These are phyloP conservation scores for Lysandra bellargus DNA, from an alignment of 2,888 invertebrate genomes.

Conservation along the genomic window DNA sequence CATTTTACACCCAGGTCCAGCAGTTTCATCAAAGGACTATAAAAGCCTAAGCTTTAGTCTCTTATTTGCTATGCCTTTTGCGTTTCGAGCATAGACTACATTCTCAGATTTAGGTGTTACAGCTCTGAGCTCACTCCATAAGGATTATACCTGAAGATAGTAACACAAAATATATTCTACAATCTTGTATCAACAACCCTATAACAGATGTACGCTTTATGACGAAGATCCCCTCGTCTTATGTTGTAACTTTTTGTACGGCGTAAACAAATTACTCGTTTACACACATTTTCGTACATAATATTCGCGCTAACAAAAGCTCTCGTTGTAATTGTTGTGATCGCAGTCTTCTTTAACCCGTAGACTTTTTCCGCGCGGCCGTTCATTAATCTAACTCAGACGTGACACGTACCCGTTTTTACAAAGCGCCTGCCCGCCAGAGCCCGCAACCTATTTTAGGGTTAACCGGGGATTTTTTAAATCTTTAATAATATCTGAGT, in stretches of 20 bases:
- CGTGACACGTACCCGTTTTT: constrained; percentile 33
- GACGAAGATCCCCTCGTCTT: not conserved
- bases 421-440: constrained; percentile 30
- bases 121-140: not conserved
- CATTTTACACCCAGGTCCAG: no score
- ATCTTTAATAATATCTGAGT: constrained; percentile 7
- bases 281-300: constrained; percentile 1
- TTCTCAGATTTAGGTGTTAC: not conserved
- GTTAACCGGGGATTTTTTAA: constrained; percentile 25
- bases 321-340: constrained; percentile 32
- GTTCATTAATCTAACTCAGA: constrained; percentile 34
- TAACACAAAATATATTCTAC: not conserved
- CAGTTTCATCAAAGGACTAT: not conserved
- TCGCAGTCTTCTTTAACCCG: constrained; percentile 32
- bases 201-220: not conserved
- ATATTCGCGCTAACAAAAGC: constrained; percentile 28
- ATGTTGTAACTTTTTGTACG: constrained; percentile 8
- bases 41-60: not conserved
- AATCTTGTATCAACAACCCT: not conserved
- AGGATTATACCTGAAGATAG: not conserved
- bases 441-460: constrained; percentile 33
- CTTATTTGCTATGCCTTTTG: not conserved
- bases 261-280: not conserved
- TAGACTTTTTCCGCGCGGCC: constrained; percentile 30
- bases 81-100: not conserved